Evolutionary conservation across 2,797 vertebrate genomes (phyloP).

Genomic region (Hoplostethus mediterraneus): DNA sequence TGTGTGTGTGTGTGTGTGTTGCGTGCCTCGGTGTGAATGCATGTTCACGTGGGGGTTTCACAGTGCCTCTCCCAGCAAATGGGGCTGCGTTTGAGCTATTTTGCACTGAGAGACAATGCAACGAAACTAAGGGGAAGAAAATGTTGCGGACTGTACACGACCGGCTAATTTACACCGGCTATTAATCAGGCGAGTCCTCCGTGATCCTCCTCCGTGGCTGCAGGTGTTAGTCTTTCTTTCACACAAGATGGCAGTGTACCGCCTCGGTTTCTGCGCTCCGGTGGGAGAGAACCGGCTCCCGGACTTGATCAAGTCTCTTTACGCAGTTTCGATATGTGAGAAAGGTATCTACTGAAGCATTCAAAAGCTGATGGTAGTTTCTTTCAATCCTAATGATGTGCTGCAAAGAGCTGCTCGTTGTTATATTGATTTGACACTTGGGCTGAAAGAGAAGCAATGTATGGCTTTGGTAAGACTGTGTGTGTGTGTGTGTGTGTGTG

Average conservation of each 20-base stretch:
- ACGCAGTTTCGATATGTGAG: slow-evolving; percentile 60
- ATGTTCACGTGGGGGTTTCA: slow-evolving; percentile 41
- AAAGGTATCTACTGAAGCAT: slow-evolving; percentile 64
- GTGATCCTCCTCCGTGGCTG: slow-evolving; percentile 41
- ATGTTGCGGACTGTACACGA: slow-evolving; percentile 44
- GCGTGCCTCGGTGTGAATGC: neutral
- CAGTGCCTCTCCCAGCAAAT: slow-evolving; percentile 19
- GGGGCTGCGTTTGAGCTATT: slow-evolving; percentile 37
- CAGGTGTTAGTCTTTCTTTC: slow-evolving; percentile 43
- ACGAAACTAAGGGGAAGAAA: slow-evolving; percentile 45
- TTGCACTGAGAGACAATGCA: slow-evolving; percentile 23
- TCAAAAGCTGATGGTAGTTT: slow-evolving; percentile 62
- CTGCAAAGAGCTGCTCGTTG: slow-evolving; percentile 55
- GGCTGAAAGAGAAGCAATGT: slow-evolving; percentile 62
- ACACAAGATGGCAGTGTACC: slow-evolving; percentile 88
- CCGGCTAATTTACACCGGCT: slow-evolving; percentile 45
- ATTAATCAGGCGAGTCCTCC: slow-evolving; percentile 49
- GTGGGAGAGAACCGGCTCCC: slow-evolving; percentile 34
- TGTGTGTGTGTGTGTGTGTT: slow-evolving; percentile 16
- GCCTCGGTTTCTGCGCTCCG: slow-evolving; percentile 63
- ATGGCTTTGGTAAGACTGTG: slow-evolving; percentile 35
- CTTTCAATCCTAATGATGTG: slow-evolving; percentile 71
- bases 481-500: slow-evolving; percentile 16
- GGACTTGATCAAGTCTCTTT: slow-evolving; percentile 56
- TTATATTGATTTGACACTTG: slow-evolving; percentile 65